Percentiles rank a stretch among this genome's conserved stretches.
Evolutionary conservation across 1,140 invertebrate species (phyloP).

Genomic region (Anastatus disparis): DNA sequence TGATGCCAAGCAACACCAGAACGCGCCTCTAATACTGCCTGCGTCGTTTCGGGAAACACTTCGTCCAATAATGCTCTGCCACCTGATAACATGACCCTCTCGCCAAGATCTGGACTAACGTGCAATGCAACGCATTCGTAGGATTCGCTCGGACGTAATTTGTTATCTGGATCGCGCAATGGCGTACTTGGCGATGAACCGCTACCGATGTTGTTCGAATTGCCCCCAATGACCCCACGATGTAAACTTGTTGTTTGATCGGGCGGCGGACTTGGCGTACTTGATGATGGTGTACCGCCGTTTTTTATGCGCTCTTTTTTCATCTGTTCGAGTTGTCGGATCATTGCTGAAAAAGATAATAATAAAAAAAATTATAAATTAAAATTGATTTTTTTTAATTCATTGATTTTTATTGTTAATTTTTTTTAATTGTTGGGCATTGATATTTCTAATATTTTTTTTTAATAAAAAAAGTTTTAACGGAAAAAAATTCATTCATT

Average conservation of each 20-base stretch:
- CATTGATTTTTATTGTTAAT: too few relatives aligned
- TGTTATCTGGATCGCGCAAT: neutral
- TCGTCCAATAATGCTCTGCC: constrained; percentile 83
- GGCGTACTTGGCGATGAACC: neutral
- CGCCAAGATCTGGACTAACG: constrained; percentile 88
- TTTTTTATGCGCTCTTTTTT: constrained; percentile 78
- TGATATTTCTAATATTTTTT: too few relatives aligned
- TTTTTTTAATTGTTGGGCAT: too few relatives aligned
- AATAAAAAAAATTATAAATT: too few relatives aligned
- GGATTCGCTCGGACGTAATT: constrained; percentile 56
- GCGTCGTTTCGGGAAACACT: constrained; percentile 88
- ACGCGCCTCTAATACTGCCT: constrained; percentile 83
- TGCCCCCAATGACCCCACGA: constrained; percentile 41
- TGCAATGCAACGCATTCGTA: constrained; percentile 89
- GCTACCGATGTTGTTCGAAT: constrained; percentile 48
- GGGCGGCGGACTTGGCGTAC: constrained; percentile 54
- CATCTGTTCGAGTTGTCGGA: constrained; percentile 79
- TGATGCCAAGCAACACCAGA: constrained; percentile 86
- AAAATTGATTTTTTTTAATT: too few relatives aligned
- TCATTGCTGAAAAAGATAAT: constrained; percentile 77
- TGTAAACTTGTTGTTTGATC: constrained; percentile 28
- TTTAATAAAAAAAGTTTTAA: too few relatives aligned
- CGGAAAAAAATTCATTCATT: too few relatives aligned
- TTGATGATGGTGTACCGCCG: constrained; percentile 53
- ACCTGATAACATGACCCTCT: constrained; percentile 86